These are phyloP conservation scores for Parazoanthus atlanticus DNA, from an alignment of 92 coral and sea anemone species.

Conservation along the genomic window DNA sequence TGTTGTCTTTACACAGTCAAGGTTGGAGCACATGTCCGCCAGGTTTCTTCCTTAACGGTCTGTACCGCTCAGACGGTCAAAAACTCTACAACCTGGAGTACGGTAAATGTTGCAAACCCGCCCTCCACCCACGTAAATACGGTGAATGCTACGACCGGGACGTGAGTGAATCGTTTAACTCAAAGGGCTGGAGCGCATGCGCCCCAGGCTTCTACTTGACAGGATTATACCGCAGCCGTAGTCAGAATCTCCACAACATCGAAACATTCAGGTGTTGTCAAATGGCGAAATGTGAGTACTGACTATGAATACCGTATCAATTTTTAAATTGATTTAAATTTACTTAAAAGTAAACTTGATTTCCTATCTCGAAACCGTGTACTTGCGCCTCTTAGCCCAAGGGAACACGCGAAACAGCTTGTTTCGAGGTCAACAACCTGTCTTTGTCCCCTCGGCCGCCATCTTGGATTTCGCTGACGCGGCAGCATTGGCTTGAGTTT, in stretches of 20 bases:
- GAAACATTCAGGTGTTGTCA: neutral
- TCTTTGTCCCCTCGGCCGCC: no score
- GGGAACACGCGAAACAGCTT: no score
- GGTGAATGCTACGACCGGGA: constrained; percentile 11
- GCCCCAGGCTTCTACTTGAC: neutral
- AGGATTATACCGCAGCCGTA: neutral
- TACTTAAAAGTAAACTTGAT: no score
- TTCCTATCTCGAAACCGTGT: no score
- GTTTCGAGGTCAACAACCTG: no score
- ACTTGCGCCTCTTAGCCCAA: no score
- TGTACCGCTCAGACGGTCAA: constrained; percentile 10
- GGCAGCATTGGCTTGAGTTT: no score
- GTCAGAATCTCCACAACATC: neutral
- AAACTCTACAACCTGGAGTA: no score
- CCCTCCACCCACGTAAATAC: neutral
- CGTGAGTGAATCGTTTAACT: neutral
- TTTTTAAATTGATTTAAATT: no score
- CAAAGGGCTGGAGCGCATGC: constrained; percentile 17
- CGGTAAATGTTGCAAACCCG: constrained; percentile 36
- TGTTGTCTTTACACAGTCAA: neutral
- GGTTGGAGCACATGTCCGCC: constrained; percentile 27
- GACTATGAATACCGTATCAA: no score
- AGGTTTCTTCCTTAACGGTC: constrained; percentile 27
- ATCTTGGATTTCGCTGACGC: no score
- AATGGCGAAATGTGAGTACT: neutral